These are phyloP conservation scores for Galago senegalensis DNA, from an alignment of 2,797 vertebrate genomes.

Conservation along the genomic window DNA sequence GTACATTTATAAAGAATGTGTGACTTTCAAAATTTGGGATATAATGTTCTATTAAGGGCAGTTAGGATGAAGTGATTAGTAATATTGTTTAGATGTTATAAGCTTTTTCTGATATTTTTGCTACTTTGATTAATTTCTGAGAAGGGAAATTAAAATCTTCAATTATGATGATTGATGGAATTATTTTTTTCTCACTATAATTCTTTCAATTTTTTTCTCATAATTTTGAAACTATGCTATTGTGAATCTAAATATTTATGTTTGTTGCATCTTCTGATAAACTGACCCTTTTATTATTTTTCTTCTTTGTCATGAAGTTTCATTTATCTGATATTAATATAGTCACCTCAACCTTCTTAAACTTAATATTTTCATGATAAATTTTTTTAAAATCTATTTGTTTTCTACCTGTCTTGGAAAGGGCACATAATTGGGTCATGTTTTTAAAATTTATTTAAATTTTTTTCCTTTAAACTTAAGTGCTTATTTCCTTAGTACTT, in stretches of 20 bases:
- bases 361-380: neutral
- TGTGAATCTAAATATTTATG: neutral
- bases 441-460: neutral
- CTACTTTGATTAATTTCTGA: neutral
- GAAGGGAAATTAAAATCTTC: neutral
- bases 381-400: neutral
- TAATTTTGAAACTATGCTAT: neutral
- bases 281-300: conserved; percentile 5
- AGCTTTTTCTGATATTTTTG: neutral
- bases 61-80: neutral
- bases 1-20: neutral
- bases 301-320: conserved; percentile 32
- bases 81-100: neutral
- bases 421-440: neutral
- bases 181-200: neutral
- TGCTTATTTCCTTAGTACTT: neutral
- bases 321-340: neutral
- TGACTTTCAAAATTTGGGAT: neutral
- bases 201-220: neutral
- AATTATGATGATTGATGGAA: neutral
- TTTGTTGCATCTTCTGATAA: neutral
- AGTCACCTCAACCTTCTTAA: neutral
- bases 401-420: neutral
- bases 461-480: neutral
- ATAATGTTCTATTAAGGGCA: neutral